A percentile compares a stretch with the other conserved stretches of the same genome.
These are phyloP conservation scores for Phalacrocorax pelagicus DNA, from an alignment of 2,113 vertebrate genomes.

Conservation along the genomic window DNA sequence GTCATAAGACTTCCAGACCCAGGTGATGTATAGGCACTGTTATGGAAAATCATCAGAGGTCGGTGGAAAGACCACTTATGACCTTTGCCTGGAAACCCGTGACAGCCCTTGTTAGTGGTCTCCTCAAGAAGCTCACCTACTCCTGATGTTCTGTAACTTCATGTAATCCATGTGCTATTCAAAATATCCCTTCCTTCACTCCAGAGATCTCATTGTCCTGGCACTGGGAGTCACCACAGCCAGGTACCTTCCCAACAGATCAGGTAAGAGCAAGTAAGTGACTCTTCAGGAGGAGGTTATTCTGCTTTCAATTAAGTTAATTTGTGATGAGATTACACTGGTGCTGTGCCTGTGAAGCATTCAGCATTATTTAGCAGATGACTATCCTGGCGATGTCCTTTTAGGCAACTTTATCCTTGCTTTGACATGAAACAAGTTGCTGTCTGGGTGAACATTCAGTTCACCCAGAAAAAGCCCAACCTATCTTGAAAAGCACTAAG, in stretches of 20 bases:
- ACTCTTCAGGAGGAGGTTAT: neutral
- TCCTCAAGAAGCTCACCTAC: neutral
- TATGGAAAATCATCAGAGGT: neutral
- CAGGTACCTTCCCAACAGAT: constrained; percentile 45
- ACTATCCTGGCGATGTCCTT: neutral
- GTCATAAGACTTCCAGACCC: neutral
- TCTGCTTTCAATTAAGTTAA: constrained; percentile 31
- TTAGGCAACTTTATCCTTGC: neutral
- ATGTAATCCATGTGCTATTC: neutral
- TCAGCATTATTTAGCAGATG: neutral
- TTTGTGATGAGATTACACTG: constrained; percentile 10
- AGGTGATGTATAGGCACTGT: neutral
- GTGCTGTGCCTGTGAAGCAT: neutral
- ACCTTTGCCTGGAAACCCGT: neutral
- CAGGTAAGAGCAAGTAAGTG: neutral
- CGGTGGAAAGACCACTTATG: neutral
- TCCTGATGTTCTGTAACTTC: neutral
- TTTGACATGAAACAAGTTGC: neutral
- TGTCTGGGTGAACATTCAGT: neutral
- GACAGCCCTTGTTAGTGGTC: neutral
- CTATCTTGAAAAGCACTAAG: neutral
- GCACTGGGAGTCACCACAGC: neutral
- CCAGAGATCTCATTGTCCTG: neutral
- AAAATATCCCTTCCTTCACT: neutral
- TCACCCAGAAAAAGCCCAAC: neutral